phyloP scores from a whole-genome alignment of 2,113 vertebrate species.

The Xiphophorus couchianus region DNA sequence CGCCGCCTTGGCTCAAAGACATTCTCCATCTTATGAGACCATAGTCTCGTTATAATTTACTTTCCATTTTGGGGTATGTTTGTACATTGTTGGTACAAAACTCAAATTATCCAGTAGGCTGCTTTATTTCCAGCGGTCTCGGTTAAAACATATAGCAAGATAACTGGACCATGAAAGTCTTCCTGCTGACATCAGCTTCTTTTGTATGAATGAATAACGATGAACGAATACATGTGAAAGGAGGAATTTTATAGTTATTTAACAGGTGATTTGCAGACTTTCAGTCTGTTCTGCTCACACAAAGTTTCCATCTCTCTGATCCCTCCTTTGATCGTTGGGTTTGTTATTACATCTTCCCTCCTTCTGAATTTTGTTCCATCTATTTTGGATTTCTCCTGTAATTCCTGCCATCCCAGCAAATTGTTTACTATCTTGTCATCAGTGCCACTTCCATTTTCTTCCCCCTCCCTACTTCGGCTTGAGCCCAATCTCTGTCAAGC shows the following conservation, averaged over 20 bases:
- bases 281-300: background rate
- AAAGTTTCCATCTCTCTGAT: conserved; percentile 10
- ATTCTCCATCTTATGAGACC: too few species aligned
- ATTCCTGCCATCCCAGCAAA: conserved; percentile 20
- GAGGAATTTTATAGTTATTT: background rate
- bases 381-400: conserved; percentile 1
- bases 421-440: conserved; percentile 30
- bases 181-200: background rate
- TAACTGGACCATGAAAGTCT: background rate
- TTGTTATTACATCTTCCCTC: conserved; percentile 28
- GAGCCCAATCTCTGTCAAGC: conserved; percentile 12
- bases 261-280: background rate
- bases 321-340: conserved; percentile 1
- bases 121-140: background rate
- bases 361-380: conserved; percentile 13
- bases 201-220: background rate
- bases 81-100: background rate
- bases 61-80: background rate
- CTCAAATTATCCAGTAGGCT: background rate
- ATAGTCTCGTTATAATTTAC: background rate
- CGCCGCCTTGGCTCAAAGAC: too few species aligned
- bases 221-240: background rate
- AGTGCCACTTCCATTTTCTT: background rate
- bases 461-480: background rate
- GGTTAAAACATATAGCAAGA: background rate